Conservation (phyloP, 2,888 invertebrate species). For the Ernsta delagoae region DNA sequence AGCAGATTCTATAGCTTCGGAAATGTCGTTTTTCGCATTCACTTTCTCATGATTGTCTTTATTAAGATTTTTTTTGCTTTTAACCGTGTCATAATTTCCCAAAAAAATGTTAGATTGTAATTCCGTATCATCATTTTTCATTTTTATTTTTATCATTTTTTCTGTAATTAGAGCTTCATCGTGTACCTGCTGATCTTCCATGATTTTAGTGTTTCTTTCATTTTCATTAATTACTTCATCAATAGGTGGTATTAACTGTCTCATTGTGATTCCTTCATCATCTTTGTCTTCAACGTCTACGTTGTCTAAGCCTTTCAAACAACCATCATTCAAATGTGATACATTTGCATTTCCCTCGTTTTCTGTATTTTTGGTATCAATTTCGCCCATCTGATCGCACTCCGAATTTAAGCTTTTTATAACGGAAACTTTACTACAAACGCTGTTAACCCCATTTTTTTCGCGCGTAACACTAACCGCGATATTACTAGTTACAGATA, state of each 20-base stretch:
- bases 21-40: not conserved
- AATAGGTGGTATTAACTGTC: not conserved
- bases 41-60: not conserved
- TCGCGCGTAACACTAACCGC: constrained; percentile 39
- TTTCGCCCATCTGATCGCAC: not conserved
- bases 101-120: not conserved
- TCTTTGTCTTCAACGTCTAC: not conserved
- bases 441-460: not conserved
- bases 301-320: not conserved
- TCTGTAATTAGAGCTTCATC: not conserved
- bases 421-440: constrained; percentile 5
- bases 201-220: not conserved
- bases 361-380: not conserved
- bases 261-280: not conserved
- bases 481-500: not conserved
- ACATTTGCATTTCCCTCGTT: not conserved
- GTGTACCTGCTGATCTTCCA: not conserved
- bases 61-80: not conserved
- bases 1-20: not conserved
- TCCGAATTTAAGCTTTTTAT: constrained; percentile 7
- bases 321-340: not conserved
- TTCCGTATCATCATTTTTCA: not conserved
- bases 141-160: too few species aligned
- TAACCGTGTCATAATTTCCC: not conserved
- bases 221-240: not conserved